These are phyloP conservation scores for Nyctibius grandis DNA, from an alignment of 2,797 vertebrate species.

Conservation along the genomic window DNA sequence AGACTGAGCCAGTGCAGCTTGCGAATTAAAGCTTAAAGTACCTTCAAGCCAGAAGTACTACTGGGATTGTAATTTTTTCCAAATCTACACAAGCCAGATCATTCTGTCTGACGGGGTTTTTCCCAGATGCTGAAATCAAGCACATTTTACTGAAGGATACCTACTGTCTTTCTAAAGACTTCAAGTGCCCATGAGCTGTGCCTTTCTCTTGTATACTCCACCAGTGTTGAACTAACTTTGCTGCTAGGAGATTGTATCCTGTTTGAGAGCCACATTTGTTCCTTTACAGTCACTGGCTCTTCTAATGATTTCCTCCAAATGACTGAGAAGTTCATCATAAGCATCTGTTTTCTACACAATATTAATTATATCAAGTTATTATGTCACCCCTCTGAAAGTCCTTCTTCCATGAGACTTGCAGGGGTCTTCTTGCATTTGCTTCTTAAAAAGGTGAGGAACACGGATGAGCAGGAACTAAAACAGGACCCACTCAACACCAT, in stretches of 20 bases:
- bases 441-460: not conserved
- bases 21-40: not conserved
- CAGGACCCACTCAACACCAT: not conserved
- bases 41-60: not conserved
- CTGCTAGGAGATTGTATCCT: not conserved
- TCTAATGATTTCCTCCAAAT: not conserved
- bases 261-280: not conserved
- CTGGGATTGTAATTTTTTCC: not conserved
- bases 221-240: not conserved
- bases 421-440: not conserved
- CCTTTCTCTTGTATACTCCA: not conserved
- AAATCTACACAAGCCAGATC: not conserved
- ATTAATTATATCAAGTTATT: not conserved
- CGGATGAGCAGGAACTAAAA: not conserved
- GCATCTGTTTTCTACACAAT: not conserved
- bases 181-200: not conserved
- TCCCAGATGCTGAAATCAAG: not conserved
- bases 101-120: not conserved
- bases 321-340: not conserved
- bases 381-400: not conserved
- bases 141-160: not conserved
- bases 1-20: not conserved
- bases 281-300: not conserved
- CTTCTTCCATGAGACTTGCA: not conserved
- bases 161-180: not conserved